Conservation (phyloP, 2,888 invertebrate species). For the Sarcophaga caerulescens region DNA sequence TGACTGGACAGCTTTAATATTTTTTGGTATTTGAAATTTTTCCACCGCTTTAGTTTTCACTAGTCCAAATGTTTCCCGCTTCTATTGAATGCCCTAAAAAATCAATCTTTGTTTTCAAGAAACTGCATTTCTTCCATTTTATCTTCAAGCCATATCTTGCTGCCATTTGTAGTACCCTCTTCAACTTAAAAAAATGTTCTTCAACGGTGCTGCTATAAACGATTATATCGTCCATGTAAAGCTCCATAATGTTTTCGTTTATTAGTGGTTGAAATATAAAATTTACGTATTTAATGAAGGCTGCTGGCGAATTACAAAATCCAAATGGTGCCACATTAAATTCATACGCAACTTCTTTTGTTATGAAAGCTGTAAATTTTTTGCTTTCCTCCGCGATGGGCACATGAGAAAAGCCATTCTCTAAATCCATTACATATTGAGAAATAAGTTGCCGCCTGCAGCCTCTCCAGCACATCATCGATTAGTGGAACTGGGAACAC, state of each 20-base stretch:
- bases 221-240: slow-evolving; percentile 46
- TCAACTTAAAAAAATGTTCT: slow-evolving; percentile 7
- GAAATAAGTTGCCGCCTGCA: slow-evolving; percentile 52
- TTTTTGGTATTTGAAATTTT: too few species aligned
- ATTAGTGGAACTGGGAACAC: slow-evolving; percentile 73
- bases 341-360: neutral
- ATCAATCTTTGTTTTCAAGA: too few species aligned
- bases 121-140: slow-evolving; percentile 23
- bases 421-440: slow-evolving; percentile 55
- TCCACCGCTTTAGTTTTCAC: neutral
- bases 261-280: slow-evolving; percentile 55
- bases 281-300: slow-evolving; percentile 50
- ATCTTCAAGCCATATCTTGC: slow-evolving; percentile 29
- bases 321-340: slow-evolving; percentile 46
- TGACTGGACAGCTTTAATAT: neutral
- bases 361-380: slow-evolving; percentile 51
- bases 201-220: neutral
- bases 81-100: neutral
- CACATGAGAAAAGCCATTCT: slow-evolving; percentile 23
- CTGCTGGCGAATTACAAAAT: slow-evolving; percentile 54
- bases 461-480: slow-evolving; percentile 55
- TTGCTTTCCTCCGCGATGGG: slow-evolving; percentile 51
- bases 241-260: slow-evolving; percentile 30
- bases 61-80: neutral
- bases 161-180: slow-evolving; percentile 28